Base-by-base conservation (phyloP, 2,888 invertebrate genomes). In the Drosophila flavopinicola region DNA sequence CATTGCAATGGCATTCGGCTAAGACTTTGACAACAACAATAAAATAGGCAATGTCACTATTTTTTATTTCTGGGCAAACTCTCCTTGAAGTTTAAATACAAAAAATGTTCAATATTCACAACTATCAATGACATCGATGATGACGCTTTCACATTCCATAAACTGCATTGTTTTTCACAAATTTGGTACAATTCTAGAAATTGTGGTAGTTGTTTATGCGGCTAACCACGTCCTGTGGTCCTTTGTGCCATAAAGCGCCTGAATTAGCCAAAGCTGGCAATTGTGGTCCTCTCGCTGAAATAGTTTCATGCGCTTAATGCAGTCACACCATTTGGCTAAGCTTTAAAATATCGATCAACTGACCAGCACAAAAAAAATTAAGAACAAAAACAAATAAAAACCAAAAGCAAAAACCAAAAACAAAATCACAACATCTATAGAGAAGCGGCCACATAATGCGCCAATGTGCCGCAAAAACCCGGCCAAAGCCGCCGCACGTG, bases 281-380 rank as follows among this genome's bases (percentile, higher is more conserved):
- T 63, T 63, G 71, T 54, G 74, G 68, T 54, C 1, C 23, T 42
- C 9, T 15, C 49, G 49, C 45, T 41, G 33, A 32, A 53, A 61
- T 49, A 51, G 70, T 56, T 69, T 47, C 9, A 63, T 60, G 47
- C 49, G 51, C 64, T 60, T 57, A 59, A 24, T 51, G 47, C 41
- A 39, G 57, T 60, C 65, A 69, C 72, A 61, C 45, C 72, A 70
- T 72, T 80, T 69, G 61, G 53, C 77, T 69, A 74, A 85, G 80
- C 86, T 84, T 85, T 85, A 86, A 85, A 84, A 84, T 76, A 84
- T 85, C 80, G 86, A 83, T 86, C 82, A 66, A 41, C 41, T 54
- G 53, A 38, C 44, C 51, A 54, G 17, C 24, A 51, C 30, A 54
- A 13, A 15, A 35, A 33, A 29, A 49, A n/a, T n/a, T n/a, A 38